Conservation (phyloP, 1,140 invertebrate species). For the Lordiphosa clarofinis region DNA sequence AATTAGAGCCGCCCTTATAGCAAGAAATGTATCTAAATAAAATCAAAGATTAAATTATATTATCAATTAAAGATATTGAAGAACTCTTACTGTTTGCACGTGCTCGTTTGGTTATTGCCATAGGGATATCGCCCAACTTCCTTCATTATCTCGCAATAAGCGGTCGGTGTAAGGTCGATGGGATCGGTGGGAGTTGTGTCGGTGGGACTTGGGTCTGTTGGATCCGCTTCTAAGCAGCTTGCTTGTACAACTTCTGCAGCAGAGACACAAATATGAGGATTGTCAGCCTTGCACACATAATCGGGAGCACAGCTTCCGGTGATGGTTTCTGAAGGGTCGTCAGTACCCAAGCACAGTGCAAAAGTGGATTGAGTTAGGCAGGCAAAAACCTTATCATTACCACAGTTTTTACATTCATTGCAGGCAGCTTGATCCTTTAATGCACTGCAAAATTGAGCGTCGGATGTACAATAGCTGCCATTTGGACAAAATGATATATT, state of each 20-base stretch:
- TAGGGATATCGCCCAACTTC: constrained; percentile 41
- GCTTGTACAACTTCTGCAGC: constrained; percentile 1
- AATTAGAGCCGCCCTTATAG: not conserved
- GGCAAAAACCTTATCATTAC: constrained; percentile 7
- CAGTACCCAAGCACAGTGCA: constrained; percentile 29
- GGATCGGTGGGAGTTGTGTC: too few relatives aligned
- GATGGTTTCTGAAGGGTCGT: constrained; percentile 1
- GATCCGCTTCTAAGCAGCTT: constrained; percentile 7
- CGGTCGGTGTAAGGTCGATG: constrained; percentile 25
- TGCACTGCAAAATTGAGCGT: constrained; percentile 12
- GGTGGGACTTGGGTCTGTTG: not conserved
- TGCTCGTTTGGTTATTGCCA: constrained; percentile 21
- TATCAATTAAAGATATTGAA: too few relatives aligned
- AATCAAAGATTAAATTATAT: too few relatives aligned
- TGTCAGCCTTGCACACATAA: constrained; percentile 23
- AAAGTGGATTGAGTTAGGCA: constrained; percentile 31
- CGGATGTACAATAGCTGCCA: constrained; percentile 33
- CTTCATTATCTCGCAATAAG: constrained; percentile 16
- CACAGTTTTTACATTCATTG: not conserved
- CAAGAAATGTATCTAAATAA: constrained; percentile 38
- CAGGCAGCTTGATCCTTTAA: not conserved
- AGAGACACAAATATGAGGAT: constrained; percentile 25
- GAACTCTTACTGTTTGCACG: constrained; percentile 40
- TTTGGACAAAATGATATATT: constrained; percentile 21
- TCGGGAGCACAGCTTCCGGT: constrained; percentile 24